Evolutionary conservation across 2,888 invertebrate genomes (phyloP).

Genomic region (Ptilodon capucinus): DNA sequence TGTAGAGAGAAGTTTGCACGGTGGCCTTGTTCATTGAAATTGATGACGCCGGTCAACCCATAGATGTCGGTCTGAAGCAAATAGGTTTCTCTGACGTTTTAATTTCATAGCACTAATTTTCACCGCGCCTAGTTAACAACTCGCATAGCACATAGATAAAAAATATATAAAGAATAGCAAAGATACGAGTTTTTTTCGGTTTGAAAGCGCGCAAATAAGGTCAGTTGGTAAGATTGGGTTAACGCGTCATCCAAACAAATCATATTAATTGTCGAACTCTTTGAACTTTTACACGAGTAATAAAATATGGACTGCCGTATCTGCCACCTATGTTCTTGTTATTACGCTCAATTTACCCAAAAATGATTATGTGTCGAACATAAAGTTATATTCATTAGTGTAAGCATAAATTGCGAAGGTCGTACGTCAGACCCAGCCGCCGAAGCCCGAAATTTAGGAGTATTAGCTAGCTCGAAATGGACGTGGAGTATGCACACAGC

Average conservation of each 20-base stretch:
- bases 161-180: not conserved
- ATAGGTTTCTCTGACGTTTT: conserved; percentile 48
- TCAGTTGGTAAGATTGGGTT: conserved; percentile 42
- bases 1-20: conserved; percentile 94
- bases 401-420: conserved; percentile 25
- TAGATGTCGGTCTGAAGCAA: conserved; percentile 91
- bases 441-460: too few relatives aligned
- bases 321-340: conserved; percentile 53
- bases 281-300: conserved; percentile 35
- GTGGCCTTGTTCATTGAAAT: conserved; percentile 92
- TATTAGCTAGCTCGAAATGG: too few relatives aligned
- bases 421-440: conserved; percentile 18
- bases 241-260: conserved; percentile 51
- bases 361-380: conserved; percentile 37
- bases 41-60: conserved; percentile 93
- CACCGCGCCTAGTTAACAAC: not conserved
- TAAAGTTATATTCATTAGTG: conserved; percentile 24
- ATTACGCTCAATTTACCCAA: conserved; percentile 45
- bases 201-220: conserved; percentile 21
- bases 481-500: conserved; percentile 11
- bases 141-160: not conserved
- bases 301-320: conserved; percentile 47
- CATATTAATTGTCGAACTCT: conserved; percentile 53
- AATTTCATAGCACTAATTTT: conserved; percentile 30
- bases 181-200: too few relatives aligned